Evolutionary conservation across 2,888 invertebrate species (phyloP), one percentile per base, ranked within the genome.

Genomic region (Beris chalybata): DNA sequence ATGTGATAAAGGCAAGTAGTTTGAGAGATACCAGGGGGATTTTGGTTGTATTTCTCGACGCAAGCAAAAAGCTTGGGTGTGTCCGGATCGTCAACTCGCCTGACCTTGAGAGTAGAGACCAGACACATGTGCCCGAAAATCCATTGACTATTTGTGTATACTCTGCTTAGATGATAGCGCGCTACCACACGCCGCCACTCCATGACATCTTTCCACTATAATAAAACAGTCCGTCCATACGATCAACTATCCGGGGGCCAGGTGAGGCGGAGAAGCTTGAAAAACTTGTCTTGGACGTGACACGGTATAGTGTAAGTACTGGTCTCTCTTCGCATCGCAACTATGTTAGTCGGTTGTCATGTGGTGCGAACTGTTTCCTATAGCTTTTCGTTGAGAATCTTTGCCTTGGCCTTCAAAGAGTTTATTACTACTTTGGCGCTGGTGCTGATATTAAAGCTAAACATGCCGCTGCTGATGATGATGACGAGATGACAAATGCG

Each of bases 331-430:
- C n/a, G 15, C 12, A 15, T 11, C n/a, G n/a, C 48, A 15, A 15
- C 48, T 48, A n/a, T 15, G 48, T 11, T 48, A 47, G 56, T 4
- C 30, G n/a, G 9, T 59, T 32, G 53, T 38, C 38, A 38, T 38
- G 38, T 38, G 38, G 38, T 22, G 22, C 22, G 22, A 22, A 22
- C 22, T 22, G 22, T 38, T 38, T 38, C 38, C 5, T 38, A 38
- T 3, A 38, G 38, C 9, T 38, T 38, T 38, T 38, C 38, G 38
- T 38, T 57, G 48, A 53, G 52, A 56, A 61, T 48, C 32, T 30
- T 30, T 52, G 48, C 68, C 68, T 64, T 67, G 69, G 67, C 68
- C 72, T 70, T 70, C 67, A 66, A 65, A 67, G 64, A 69, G 69
- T 68, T 69, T 70, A 67, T 70, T 70, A 52, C 64, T 65, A 56